A percentile compares a stretch with the other conserved stretches of the same genome.
Conservation (phyloP, 2,113 vertebrate species). For the Malurus alboscapulatus region DNA sequence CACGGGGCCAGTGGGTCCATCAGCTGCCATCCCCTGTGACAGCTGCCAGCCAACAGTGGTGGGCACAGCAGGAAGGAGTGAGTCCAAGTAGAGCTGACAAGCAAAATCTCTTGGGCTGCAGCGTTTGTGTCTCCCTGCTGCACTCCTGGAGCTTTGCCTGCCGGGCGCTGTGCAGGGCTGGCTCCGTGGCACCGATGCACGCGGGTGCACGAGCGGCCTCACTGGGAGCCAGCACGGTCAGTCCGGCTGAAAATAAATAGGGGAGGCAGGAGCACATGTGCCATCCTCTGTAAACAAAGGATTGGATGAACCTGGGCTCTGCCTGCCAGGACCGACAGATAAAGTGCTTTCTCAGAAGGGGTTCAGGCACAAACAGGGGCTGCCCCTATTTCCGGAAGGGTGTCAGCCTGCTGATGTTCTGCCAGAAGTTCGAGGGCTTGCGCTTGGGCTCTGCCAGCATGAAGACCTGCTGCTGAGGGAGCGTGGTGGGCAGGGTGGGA, state of each 20-base stretch:
- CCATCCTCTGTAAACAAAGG: conserved; percentile 47
- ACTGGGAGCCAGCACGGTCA: not conserved
- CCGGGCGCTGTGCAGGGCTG: not conserved
- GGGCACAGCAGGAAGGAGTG: not conserved
- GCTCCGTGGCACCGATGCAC: not conserved
- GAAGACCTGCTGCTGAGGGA: conserved; percentile 91
- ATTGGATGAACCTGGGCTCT: conserved; percentile 56
- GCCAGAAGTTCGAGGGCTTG: conserved; percentile 96
- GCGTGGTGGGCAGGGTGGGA: conserved; percentile 79
- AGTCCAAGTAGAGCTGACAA: not conserved
- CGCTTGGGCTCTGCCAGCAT: conserved; percentile 92
- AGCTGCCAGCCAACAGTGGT: not conserved
- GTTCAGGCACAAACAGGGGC: conserved; percentile 67
- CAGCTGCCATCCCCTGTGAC: not conserved
- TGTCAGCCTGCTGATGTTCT: conserved; percentile 91
- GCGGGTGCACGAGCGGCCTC: not conserved
- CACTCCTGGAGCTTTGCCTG: not conserved
- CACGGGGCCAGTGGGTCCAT: not conserved
- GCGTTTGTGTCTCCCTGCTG: not conserved
- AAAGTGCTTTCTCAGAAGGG: conserved; percentile 82
- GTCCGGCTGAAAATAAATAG: conserved; percentile 33
- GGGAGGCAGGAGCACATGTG: conserved; percentile 11
- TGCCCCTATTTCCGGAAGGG: conserved; percentile 88
- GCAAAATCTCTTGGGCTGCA: not conserved
- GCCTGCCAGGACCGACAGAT: conserved; percentile 73